Base-by-base conservation (phyloP, 1,140 invertebrate genomes). In the Neodiprion pinetum region DNA sequence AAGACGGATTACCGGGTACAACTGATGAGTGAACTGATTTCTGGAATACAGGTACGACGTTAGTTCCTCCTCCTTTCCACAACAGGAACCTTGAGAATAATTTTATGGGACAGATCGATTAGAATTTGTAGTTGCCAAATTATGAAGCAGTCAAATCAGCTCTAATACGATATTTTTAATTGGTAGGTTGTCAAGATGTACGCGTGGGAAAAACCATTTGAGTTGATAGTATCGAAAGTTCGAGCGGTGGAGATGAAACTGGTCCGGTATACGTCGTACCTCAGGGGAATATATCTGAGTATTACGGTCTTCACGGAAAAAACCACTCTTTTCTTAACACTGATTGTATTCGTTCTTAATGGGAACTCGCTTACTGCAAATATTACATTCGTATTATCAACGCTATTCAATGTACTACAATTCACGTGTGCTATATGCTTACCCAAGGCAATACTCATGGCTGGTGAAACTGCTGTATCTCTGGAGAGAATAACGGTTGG, bases 141-240 rank as follows among this genome's bases (percentile, higher is more conserved):
- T 21, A 21, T 21, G 17, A 21, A 21, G 17, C 17, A 21, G 17
- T 21, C 17, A 21, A 21, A 40, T 5, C 5, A 40, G 28, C 28
- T 8, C 9, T 53, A 8, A n/a, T 61, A 11, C 12, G 50, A 61
- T 47, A 50, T 76, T 21, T 48, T 70, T n/a, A 14, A 50, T 78
- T 74, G 91, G 76, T 78, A 93, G 88, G 90, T 91, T 0, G 93
- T 96, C 17, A 96, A 96, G 88, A 95, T 96, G 93, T 95, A 94
- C 78, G 92, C 93, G 1, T 95, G 94, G 94, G 94, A 95, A 80
- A 91, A 90, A 74, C 92, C 93, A 5, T 94, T 94, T 73, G 89
- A 90, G 72, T 88, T 88, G 40, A 87, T 93, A 0, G 89, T 93
- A 0, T 86, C 88, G 9, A 72, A 80, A 10, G 89, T 89, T 5